Evolutionary conservation across 2,888 invertebrate genomes (phyloP).

Genomic region (Tuberolachnus salignus): DNA sequence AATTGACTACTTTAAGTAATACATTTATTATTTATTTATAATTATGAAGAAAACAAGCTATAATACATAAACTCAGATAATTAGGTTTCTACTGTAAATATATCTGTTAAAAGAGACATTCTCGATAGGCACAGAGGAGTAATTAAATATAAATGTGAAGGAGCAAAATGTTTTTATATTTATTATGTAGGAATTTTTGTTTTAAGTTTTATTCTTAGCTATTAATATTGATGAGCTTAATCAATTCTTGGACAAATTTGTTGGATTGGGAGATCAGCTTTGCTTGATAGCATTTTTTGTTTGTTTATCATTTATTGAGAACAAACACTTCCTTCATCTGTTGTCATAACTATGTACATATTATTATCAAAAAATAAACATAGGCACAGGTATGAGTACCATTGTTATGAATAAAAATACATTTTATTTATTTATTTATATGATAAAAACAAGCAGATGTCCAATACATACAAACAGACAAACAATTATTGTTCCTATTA

Average conservation of each 20-base stretch:
- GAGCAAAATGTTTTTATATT: conserved; percentile 46
- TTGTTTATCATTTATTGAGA: too few species aligned
- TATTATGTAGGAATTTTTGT: conserved; percentile 15
- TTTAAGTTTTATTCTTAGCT: conserved; percentile 44
- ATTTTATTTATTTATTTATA: too few species aligned
- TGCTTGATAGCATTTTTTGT: too few species aligned
- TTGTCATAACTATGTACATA: too few species aligned
- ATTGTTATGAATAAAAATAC: too few species aligned
- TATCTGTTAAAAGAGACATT: conserved; percentile 56
- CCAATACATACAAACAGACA: too few species aligned
- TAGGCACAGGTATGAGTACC: too few species aligned
- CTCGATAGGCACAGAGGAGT: conserved; percentile 56
- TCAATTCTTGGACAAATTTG: conserved; percentile 37
- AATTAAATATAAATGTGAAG: conserved; percentile 50
- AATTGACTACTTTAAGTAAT: not conserved
- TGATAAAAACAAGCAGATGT: too few species aligned
- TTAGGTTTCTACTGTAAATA: conserved; percentile 47
- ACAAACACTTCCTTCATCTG: too few species aligned
- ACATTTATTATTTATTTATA: not conserved
- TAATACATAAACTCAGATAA: conserved; percentile 20
- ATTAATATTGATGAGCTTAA: conserved; percentile 50
- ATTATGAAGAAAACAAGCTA: not conserved
- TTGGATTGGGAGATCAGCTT: too few species aligned
- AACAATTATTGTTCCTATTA: too few species aligned
- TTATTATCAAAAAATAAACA: too few species aligned